Percentiles rank a stretch among this genome's conserved stretches.
phyloP scores from a whole-genome alignment of 2,888 invertebrate species.

The Pyrochroa serraticornis region DNA sequence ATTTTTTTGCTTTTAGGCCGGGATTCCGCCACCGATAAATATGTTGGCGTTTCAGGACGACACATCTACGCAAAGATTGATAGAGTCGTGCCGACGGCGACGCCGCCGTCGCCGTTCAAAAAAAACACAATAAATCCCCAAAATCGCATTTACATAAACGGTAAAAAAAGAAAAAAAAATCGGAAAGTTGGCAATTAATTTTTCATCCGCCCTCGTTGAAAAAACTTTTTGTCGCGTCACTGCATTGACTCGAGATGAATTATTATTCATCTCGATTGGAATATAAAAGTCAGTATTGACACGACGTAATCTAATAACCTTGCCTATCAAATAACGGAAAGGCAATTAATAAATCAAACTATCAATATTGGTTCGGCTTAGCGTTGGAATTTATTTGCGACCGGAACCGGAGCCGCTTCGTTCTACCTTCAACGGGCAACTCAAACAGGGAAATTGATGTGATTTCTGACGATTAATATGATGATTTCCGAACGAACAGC shows the following conservation, averaged over 20 bases:
- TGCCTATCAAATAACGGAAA: conserved; percentile 17
- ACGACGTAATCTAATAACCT: conserved; percentile 20
- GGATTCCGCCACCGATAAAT: background rate
- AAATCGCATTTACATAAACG: background rate
- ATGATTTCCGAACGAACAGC: too few species aligned
- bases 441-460: too few species aligned
- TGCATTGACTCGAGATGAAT: too few species aligned
- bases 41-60: background rate
- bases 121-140: background rate
- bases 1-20: background rate
- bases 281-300: conserved; percentile 26
- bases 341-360: conserved; percentile 25
- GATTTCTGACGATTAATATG: too few species aligned
- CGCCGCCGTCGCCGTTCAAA: too few species aligned
- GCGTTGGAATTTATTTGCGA: conserved; percentile 1
- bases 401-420: too few species aligned
- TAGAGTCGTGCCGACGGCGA: background rate
- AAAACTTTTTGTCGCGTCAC: background rate
- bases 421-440: too few species aligned
- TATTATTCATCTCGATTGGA: conserved; percentile 12
- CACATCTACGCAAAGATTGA: background rate
- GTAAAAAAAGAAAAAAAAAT: conserved; percentile 7
- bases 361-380: conserved; percentile 16
- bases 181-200: conserved; percentile 13
- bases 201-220: conserved; percentile 1